Base-by-base conservation (phyloP, 1,140 invertebrate species). In the Drosophila bipectinata region DNA sequence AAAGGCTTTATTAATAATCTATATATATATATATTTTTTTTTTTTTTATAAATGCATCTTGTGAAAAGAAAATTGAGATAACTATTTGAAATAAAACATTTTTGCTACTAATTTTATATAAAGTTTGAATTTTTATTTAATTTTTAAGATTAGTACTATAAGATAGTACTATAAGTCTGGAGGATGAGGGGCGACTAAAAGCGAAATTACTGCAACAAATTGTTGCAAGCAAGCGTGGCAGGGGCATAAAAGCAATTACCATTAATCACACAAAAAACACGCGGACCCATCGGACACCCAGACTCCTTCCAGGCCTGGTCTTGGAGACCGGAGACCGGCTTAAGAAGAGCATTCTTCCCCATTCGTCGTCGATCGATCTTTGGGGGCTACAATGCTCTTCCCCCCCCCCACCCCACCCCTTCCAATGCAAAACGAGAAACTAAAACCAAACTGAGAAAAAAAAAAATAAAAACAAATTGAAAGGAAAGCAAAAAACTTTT, bases 181-280 rank as follows among this genome's bases (percentile, higher is more conserved):
- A 18, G 18, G n/a, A n/a, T n/a, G n/a, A n/a, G 18, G 18, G 21
- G 21, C 21, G 41, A 49, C 28, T 56, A 67, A 59, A 76, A 67
- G 56, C 45, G 55, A 72, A 60, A 67, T 74, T 72, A 67, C 37
- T 54, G 51, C 58, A 71, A 75, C 58, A 72, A 75, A 75, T 71
- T 71, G 72, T 62, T 39, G 56, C 30, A 34, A 12, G 54, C 15
- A 44, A 58, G 15, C 41, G 41, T 44, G 14, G 28, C 24, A 30
- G 58, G 30, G 45, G 52, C 52, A 69, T 60, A 55, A 75, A 78
- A 69, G 53, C 73, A 79, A 79, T 79, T 79, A 76, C 76, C 72
- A 76, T 79, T 76, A 79, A 79, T 77, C 76, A 77, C 67, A 72
- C 53, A 77, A 24, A 64, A 28, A 48, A 64, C 53, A 54, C 53